Base-by-base conservation (phyloP, 2,113 vertebrate species). In the Hipposideros armiger region DNA sequence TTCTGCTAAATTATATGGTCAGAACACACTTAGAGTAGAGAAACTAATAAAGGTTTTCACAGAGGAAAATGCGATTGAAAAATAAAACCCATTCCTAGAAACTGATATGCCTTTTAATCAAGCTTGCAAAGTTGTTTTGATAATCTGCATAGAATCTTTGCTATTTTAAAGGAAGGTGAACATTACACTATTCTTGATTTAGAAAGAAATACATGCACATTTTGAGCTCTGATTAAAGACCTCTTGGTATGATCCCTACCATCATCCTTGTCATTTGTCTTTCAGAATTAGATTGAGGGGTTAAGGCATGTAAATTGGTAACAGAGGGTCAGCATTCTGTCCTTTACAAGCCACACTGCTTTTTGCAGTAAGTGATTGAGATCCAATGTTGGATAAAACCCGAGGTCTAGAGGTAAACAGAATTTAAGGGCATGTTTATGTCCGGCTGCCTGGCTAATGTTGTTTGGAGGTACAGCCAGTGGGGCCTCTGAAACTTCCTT, bases 1-100 rank as follows among this genome's bases (percentile, higher is more conserved):
- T 95, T 95, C 96, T 90, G 50, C 50, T 97, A 97, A 98, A 98
- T 98, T 95, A 97, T 70, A 95, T 76, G 81, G 94, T 96, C 92
- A 96, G 93, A 92, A 91, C 78, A 94, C 80, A 82, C 82, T 82
- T 77, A 62, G 85, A 91, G 58, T 77, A 84, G 95, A 95, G 95
- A 96, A 81, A 93, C 95, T 97, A 93, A 97, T 97, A 95, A 92
- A 90, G 93, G 82, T 96, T 98, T 97, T 95, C 89, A 80, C 64
- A 80, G 86, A 86, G 80, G 73, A 87, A 96, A 85, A 90, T 91
- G 88, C 2, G 4, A 92, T 87, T 90, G 86, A 94, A 97, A 97
- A 95, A 95, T 93, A 96, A 97, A 97, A 91, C 74, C 62, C 11
- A 80, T 95, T 94, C 66, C 54, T 95, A 80, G 97, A 95, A 90